Evolutionary conservation across 2,797 vertebrate genomes (phyloP).

Genomic region (Tamandua tetradactyla): DNA sequence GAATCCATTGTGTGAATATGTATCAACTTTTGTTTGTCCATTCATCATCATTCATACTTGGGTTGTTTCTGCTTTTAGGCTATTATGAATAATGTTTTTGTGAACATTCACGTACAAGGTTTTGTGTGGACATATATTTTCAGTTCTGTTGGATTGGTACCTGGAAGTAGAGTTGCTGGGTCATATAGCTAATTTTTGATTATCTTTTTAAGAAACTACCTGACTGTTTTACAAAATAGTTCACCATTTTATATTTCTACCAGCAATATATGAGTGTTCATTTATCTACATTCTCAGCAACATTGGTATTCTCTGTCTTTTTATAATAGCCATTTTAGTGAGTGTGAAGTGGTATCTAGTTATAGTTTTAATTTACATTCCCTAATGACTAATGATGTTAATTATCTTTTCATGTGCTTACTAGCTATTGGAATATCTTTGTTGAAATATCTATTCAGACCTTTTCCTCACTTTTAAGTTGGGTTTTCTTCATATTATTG

Average conservation of each 20-base stretch:
- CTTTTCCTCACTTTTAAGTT: not conserved
- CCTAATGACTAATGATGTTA: not conserved
- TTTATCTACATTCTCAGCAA: not conserved
- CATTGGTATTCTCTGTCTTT: not conserved
- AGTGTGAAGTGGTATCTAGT: not conserved
- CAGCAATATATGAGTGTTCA: not conserved
- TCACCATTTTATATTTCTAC: not conserved
- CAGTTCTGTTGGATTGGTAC: not conserved
- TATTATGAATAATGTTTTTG: not conserved
- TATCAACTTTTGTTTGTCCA: not conserved
- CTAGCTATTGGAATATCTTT: conserved; percentile 13
- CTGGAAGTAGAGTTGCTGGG: not conserved
- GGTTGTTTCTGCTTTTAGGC: not conserved
- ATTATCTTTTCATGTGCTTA: conserved; percentile 5
- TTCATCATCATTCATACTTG: not conserved
- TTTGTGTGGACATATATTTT: not conserved
- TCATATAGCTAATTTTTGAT: not conserved
- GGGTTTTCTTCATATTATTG: not conserved
- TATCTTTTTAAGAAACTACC: not conserved
- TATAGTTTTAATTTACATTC: conserved; percentile 35
- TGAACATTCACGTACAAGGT: not conserved
- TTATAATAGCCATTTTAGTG: not conserved
- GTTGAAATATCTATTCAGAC: conserved; percentile 1
- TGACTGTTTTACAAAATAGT: not conserved
- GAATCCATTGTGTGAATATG: not conserved